phyloP scores from a whole-genome alignment of 2,797 vertebrate species.

The Enteromius argenteus region DNA sequence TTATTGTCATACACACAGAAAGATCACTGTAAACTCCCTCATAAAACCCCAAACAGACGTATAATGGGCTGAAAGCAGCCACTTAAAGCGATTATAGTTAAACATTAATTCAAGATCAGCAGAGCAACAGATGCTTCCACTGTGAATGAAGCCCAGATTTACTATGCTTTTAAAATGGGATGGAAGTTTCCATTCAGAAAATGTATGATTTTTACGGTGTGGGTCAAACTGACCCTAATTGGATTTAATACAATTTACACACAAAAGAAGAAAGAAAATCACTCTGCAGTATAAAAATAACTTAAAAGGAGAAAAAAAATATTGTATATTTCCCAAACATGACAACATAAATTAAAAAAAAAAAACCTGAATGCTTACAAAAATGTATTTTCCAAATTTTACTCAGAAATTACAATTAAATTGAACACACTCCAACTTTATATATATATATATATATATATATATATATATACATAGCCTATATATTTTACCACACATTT shows the following conservation, averaged over 20 bases:
- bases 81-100: constrained; percentile 26
- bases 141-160: background rate
- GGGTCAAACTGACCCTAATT: background rate
- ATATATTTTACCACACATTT: too few species aligned
- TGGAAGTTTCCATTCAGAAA: constrained; percentile 5
- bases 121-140: background rate
- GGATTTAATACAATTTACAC: background rate
- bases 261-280: background rate
- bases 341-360: background rate
- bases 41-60: background rate
- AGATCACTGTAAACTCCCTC: background rate
- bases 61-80: background rate
- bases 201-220: background rate
- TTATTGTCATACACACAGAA: background rate
- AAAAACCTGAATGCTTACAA: background rate
- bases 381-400: background rate
- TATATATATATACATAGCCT: too few species aligned
- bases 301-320: background rate
- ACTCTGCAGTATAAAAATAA: background rate
- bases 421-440: background rate
- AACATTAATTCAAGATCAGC: constrained; percentile 31
- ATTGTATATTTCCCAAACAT: background rate
- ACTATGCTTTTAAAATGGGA: background rate
- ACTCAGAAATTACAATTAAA: background rate
- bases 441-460: too few species aligned